Percentiles rank a stretch among this genome's conserved stretches.
Evolutionary conservation across 2,113 vertebrate genomes (phyloP).

Genomic region (Dipodomys merriami): DNA sequence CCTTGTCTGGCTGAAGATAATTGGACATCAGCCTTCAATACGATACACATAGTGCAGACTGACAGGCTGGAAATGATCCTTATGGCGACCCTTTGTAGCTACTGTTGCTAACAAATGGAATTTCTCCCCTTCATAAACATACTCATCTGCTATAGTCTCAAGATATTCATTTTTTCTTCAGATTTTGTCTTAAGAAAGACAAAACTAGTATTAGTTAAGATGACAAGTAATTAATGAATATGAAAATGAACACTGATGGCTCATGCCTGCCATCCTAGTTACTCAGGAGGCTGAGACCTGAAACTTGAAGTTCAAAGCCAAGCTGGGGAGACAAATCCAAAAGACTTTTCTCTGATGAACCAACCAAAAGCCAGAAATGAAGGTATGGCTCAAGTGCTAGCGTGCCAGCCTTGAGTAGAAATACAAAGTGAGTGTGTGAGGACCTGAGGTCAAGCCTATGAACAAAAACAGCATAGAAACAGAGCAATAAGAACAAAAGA

Average conservation of each 20-base stretch:
- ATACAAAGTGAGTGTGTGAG: too few relatives aligned
- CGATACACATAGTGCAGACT: constrained; percentile 54
- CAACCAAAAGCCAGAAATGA: too few relatives aligned
- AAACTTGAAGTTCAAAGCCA: too few relatives aligned
- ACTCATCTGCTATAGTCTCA: neutral
- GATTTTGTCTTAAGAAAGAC: constrained; percentile 37
- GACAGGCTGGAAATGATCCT: constrained; percentile 71
- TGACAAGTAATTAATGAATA: neutral
- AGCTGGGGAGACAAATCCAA: too few relatives aligned
- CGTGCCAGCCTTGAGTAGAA: too few relatives aligned
- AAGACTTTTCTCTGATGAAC: too few relatives aligned
- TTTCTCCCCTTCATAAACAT: neutral
- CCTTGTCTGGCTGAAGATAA: constrained; percentile 69
- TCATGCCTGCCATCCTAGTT: too few relatives aligned
- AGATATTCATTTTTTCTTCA: constrained; percentile 61
- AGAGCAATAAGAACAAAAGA: neutral
- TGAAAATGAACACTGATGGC: too few relatives aligned
- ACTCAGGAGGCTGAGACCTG: too few relatives aligned
- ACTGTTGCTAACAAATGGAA: constrained; percentile 33
- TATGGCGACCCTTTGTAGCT: constrained; percentile 53
- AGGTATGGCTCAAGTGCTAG: too few relatives aligned
- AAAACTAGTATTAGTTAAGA: neutral
- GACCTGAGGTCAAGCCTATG: too few relatives aligned
- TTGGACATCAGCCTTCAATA: constrained; percentile 56
- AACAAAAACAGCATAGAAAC: too few relatives aligned